Conservation (phyloP, 2,113 vertebrate genomes). For the Phyllostomus hastatus region DNA sequence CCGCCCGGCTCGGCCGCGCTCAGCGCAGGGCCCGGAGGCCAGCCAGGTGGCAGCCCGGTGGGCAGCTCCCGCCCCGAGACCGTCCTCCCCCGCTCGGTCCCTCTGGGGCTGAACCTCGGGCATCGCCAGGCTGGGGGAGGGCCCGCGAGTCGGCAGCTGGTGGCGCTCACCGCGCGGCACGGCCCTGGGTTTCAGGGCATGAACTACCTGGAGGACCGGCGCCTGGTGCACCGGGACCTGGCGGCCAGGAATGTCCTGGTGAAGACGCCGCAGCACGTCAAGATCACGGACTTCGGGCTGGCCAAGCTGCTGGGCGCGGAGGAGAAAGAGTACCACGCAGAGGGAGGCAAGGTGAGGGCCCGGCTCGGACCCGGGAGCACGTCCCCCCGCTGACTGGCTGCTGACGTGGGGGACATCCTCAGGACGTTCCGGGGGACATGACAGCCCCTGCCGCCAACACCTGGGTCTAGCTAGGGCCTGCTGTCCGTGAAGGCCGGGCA, state of each 20-base stretch:
- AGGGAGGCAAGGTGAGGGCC: constrained; percentile 90
- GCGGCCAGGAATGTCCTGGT: constrained; percentile 95
- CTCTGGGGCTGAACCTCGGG: background rate
- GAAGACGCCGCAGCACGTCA: constrained; percentile 93
- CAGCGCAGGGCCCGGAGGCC: fast-evolving
- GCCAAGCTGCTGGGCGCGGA: constrained; percentile 91
- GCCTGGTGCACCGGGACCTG: constrained; percentile 95
- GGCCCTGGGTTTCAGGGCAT: constrained; percentile 85
- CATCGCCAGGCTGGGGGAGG: background rate
- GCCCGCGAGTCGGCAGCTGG: fast-evolving
- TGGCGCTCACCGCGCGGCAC: fast-evolving
- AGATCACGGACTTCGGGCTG: constrained; percentile 96
- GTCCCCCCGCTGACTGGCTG: background rate
- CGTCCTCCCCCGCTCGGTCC: background rate
- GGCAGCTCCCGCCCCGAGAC: background rate
- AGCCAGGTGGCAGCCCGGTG: background rate
- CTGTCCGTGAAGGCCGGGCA: background rate
- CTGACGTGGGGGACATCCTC: fast-evolving
- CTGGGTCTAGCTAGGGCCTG: background rate
- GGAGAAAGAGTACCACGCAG: constrained; percentile 93
- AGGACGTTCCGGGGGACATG: background rate
- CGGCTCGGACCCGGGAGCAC: fast-evolving
- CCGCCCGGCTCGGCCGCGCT: background rate
- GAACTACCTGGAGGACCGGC: constrained; percentile 94
- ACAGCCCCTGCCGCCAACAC: fast-evolving